Percentiles rank a stretch among this genome's conserved stretches.
Evolutionary conservation across 2,888 invertebrate genomes (phyloP).

Genomic region (Callimorpha dominula): DNA sequence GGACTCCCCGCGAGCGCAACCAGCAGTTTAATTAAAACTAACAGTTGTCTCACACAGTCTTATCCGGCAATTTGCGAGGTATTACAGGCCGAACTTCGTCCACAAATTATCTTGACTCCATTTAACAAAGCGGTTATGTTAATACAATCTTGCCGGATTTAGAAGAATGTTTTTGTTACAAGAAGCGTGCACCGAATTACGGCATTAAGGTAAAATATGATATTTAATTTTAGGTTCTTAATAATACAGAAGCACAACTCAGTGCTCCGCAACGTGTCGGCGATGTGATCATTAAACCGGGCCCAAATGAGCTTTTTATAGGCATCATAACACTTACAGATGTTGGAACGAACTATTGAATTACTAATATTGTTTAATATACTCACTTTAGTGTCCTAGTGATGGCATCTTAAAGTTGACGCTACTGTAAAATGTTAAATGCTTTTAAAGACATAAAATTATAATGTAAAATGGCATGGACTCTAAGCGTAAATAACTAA

Average conservation of each 20-base stretch:
- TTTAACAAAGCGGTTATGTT: slow-evolving; percentile 86
- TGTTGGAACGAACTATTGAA: slow-evolving; percentile 77
- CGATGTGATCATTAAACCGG: slow-evolving; percentile 72
- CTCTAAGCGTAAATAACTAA: slow-evolving; percentile 32
- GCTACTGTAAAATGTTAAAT: slow-evolving; percentile 71
- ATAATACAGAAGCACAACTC: slow-evolving; percentile 61
- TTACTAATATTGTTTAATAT: slow-evolving; percentile 77
- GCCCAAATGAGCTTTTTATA: slow-evolving; percentile 78
- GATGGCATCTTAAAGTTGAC: slow-evolving; percentile 65
- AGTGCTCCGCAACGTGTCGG: slow-evolving; percentile 59
- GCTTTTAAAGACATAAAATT: slow-evolving; percentile 51
- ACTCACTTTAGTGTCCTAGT: slow-evolving; percentile 67
- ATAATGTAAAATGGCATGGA: slow-evolving; percentile 38
- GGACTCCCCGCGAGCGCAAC: slow-evolving; percentile 81
- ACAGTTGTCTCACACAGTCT: slow-evolving; percentile 87
- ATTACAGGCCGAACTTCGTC: slow-evolving; percentile 85
- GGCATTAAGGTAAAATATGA: slow-evolving; percentile 77
- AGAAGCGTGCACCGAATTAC: slow-evolving; percentile 73
- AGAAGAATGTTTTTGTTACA: slow-evolving; percentile 80
- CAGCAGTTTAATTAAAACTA: slow-evolving; percentile 87
- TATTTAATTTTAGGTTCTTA: slow-evolving; percentile 70
- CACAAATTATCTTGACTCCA: slow-evolving; percentile 86
- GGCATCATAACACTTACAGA: slow-evolving; percentile 76
- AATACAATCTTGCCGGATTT: slow-evolving; percentile 82
- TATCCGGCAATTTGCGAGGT: slow-evolving; percentile 87